Percentiles rank a stretch among this genome's conserved stretches.
phyloP scores from a whole-genome alignment of 2,888 invertebrate genomes.

The Drosophila atripex region DNA sequence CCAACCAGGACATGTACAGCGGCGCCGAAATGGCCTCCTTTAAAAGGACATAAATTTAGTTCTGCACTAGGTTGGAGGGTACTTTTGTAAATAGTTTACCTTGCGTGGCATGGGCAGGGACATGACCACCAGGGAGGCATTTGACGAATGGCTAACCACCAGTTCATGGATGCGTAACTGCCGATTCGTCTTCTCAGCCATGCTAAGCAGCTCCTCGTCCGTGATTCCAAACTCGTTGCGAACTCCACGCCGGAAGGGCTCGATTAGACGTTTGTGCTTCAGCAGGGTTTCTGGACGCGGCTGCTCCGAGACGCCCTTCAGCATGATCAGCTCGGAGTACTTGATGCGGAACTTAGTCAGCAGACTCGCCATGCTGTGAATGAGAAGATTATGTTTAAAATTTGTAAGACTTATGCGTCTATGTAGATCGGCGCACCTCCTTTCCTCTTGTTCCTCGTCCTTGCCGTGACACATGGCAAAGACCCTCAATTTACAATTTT shows the following conservation, averaged over 20 bases:
- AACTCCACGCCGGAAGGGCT: conserved; percentile 86
- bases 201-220: conserved; percentile 77
- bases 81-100: conserved; percentile 83
- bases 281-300: conserved; percentile 90
- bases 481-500: conserved; percentile 90
- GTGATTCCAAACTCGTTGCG: conserved; percentile 86
- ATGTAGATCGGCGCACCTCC: conserved; percentile 87
- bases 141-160: conserved; percentile 92
- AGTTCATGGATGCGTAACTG: conserved; percentile 96
- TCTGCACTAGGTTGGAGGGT: rapidly evolving
- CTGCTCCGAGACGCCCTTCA: conserved; percentile 93
- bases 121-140: conserved; percentile 97
- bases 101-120: conserved; percentile 97
- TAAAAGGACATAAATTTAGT: conserved; percentile 19
- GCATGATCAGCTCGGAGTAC: conserved; percentile 95
- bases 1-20: conserved; percentile 98
- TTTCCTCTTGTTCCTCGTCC: conserved; percentile 91
- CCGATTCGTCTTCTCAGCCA: conserved; percentile 94
- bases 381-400: background rate
- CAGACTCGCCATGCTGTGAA: conserved; percentile 93
- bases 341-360: conserved; percentile 97
- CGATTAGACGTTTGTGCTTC: conserved; percentile 89
- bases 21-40: conserved; percentile 94
- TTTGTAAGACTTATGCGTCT: no score
- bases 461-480: conserved; percentile 93